Evolutionary conservation across 2,797 vertebrate species (phyloP), one percentile per base, ranked within the genome.

Genomic region (Sorex maritimensis): DNA sequence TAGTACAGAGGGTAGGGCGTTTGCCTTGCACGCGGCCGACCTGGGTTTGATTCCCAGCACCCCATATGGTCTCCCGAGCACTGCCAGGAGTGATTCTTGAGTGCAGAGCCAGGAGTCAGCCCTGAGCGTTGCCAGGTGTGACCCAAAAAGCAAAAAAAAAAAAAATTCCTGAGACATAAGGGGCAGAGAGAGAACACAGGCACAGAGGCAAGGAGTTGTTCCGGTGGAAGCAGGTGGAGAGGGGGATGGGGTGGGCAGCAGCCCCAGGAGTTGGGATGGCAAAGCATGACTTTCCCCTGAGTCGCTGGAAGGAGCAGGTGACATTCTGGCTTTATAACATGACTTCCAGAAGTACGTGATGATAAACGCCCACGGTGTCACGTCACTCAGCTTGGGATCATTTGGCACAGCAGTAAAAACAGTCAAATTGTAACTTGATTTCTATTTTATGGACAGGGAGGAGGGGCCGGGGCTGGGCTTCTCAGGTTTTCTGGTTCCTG

Each of bases 161-260:
- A 34, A 34, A 34, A 34, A 34, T 34, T 34, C 49, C 55, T 5
- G 58, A 7, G 58, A 61, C 19, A 7, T 19, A 4, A 21, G 17
- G 58, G 58, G 58, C 5, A 19, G 13, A 58, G 55, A 58, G 55
- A 58, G 55, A 58, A 14, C 55, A 58, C 14, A 14, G 55, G 55
- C 19, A 58, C 55, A 58, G 55, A 58, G 55, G 4, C 15, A 58
- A 4, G 82, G 79, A 19, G 52, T 19, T 34, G 44, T 3, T 5
- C 6, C 2, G 0, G 4, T 34, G 8, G 6, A 24, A 9, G 46
- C 2, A 2, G 3, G 21, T 34, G 41, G 61, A 38, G 68, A 82
- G 0, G 0, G 4, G 24, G 13, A 0, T 0, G 1, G 19, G 3
- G 14, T 49, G n/a, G 41, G 28, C 41, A 55, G 2, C 34, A 69